Evolutionary conservation across 1,140 invertebrate genomes (phyloP).

Genomic region (Neelides sp.): DNA sequence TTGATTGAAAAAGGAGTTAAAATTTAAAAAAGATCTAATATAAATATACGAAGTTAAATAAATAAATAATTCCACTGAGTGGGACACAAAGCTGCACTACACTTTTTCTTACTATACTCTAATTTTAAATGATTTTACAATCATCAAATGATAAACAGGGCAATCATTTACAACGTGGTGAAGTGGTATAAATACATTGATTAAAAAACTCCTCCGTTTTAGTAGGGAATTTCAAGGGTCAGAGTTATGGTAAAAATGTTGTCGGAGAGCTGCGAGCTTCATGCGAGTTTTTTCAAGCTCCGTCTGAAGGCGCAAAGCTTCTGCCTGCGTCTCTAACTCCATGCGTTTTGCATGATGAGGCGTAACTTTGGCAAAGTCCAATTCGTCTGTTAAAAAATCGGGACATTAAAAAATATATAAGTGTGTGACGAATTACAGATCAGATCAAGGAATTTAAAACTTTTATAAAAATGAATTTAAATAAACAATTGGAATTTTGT

Average conservation of each 20-base stretch:
- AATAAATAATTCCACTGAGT: too few species aligned
- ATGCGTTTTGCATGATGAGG: constrained; percentile 86
- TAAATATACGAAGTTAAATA: too few species aligned
- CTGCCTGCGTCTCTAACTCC: constrained; percentile 91
- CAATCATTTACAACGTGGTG: neutral
- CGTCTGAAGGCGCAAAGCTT: constrained; percentile 82
- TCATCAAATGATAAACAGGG: neutral
- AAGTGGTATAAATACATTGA: neutral
- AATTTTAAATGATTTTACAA: neutral
- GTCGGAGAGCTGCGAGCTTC: constrained; percentile 66
- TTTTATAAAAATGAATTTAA: neutral
- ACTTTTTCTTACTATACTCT: neutral
- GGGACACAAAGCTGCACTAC: too few species aligned
- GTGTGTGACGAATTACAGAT: neutral
- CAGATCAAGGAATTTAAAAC: neutral
- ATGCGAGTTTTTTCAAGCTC: constrained; percentile 75
- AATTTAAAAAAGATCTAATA: too few species aligned
- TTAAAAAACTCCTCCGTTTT: constrained; percentile 1
- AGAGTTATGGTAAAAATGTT: constrained; percentile 69
- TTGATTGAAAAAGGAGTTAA: too few species aligned
- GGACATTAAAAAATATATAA: constrained; percentile 11
- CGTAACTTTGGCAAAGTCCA: constrained; percentile 77
- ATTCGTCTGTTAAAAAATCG: constrained; percentile 56
- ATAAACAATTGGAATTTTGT: neutral
- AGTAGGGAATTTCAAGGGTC: constrained; percentile 13